These are phyloP conservation scores for Proterorhinus semilunaris DNA, from an alignment of 2,113 vertebrate species.

Conservation along the genomic window DNA sequence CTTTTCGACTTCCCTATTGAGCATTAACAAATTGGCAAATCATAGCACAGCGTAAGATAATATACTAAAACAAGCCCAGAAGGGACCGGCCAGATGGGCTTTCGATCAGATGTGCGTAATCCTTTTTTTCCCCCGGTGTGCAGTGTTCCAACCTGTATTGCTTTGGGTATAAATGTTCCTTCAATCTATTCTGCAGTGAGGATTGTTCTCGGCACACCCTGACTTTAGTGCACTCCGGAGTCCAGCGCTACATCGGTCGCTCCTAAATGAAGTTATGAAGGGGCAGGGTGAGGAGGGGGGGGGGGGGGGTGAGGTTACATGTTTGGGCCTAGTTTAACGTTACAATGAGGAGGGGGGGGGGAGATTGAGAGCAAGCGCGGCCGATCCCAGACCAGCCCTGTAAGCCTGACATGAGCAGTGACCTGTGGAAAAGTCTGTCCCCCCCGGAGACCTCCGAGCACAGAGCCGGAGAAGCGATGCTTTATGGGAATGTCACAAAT, in stretches of 20 bases:
- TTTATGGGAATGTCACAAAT: conserved; percentile 60
- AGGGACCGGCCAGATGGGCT: too few species aligned
- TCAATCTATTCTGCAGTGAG: neutral
- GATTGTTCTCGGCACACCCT: neutral
- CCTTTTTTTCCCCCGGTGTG: neutral
- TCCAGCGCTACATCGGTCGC: conserved; percentile 10
- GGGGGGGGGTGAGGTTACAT: too few species aligned
- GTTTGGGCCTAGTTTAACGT: conserved; percentile 59
- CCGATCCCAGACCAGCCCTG: conserved; percentile 42
- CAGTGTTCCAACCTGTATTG: neutral
- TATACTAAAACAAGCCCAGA: too few species aligned
- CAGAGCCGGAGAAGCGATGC: conserved; percentile 32
- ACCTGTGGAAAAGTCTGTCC: conserved; percentile 68
- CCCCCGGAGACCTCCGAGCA: conserved; percentile 39
- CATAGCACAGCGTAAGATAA: too few species aligned
- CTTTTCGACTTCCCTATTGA: too few species aligned
- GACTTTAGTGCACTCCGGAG: conserved; percentile 1
- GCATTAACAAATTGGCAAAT: too few species aligned
- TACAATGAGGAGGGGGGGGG: conserved; percentile 40
- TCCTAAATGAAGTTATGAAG: conserved; percentile 41
- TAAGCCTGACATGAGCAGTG: conserved; percentile 59
- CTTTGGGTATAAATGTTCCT: neutral
- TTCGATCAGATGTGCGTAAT: too few species aligned
- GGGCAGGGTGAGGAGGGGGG: conserved; percentile 27
- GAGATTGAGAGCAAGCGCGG: neutral